phyloP scores from a whole-genome alignment of 1,140 invertebrate species.

The Propsilocerus akamusi region DNA sequence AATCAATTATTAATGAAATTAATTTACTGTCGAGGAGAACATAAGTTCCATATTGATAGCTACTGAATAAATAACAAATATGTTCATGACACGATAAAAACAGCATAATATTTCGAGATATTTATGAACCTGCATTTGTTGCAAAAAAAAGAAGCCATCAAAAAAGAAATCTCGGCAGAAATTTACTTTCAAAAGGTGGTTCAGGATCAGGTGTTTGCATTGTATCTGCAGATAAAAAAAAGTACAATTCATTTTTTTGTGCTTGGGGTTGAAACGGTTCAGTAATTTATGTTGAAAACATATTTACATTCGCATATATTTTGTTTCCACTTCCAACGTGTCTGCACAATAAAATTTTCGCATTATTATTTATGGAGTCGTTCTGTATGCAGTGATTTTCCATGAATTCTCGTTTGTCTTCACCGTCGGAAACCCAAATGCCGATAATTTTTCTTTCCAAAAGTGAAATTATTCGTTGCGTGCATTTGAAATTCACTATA shows the following conservation, averaged over 20 bases:
- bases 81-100: too few relatives aligned
- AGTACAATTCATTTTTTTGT: too few relatives aligned
- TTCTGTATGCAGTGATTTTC: background rate
- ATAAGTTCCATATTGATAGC: too few relatives aligned
- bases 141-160: background rate
- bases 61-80: too few relatives aligned
- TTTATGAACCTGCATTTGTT: too few relatives aligned
- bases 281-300: background rate
- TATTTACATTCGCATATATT: constrained; percentile 3
- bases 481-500: background rate
- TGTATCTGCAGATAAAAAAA: background rate
- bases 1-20: too few relatives aligned
- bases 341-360: background rate
- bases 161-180: too few relatives aligned
- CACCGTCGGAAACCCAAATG: too few relatives aligned
- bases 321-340: background rate
- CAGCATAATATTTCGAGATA: too few relatives aligned
- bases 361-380: background rate
- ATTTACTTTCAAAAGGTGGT: too few relatives aligned
- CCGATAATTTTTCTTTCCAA: background rate
- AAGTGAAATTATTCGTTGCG: background rate
- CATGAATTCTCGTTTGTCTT: background rate
- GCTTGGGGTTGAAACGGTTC: too few relatives aligned
- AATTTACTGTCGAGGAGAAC: too few relatives aligned
- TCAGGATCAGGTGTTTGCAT: background rate